Evolutionary conservation across 1,140 invertebrate species (phyloP).

Genomic region (Drosophila persimilis): DNA sequence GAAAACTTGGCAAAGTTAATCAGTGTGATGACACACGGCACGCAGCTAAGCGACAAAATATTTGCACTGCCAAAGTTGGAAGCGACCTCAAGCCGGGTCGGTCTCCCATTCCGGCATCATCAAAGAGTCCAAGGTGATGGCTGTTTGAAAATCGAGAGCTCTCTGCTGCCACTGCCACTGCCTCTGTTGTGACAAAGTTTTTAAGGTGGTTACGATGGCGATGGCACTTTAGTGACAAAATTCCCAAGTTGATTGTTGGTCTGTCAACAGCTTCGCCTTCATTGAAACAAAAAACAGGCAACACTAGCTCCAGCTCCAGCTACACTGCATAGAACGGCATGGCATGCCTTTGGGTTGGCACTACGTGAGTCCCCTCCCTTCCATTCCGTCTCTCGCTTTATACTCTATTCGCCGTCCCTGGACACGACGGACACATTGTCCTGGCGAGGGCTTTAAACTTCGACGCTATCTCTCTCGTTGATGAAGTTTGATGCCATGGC

Average conservation of each 20-base stretch:
- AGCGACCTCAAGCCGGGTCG: conserved; percentile 34
- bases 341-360: conserved; percentile 33
- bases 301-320: conserved; percentile 36
- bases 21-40: conserved; percentile 74
- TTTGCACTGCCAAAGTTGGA: conserved; percentile 63
- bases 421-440: conserved; percentile 50
- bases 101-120: conserved; percentile 41
- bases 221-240: conserved; percentile 79
- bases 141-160: conserved; percentile 71
- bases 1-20: conserved; percentile 75
- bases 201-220: conserved; percentile 57
- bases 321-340: conserved; percentile 27
- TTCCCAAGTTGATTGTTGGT: conserved; percentile 81
- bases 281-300: conserved; percentile 75
- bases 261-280: conserved; percentile 74
- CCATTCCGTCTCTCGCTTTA: neutral
- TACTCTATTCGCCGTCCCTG: neutral
- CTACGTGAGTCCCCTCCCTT: conserved; percentile 7
- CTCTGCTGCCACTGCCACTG: conserved; percentile 11
- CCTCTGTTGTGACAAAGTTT: conserved; percentile 58
- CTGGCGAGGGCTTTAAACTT: conserved; percentile 63
- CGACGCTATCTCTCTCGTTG: conserved; percentile 73
- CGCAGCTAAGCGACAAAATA: conserved; percentile 79
- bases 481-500: conserved; percentile 73
- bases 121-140: conserved; percentile 66